A percentile compares a stretch with the other conserved stretches of the same genome.
Evolutionary conservation across 35 echinoderm and acorn worm genomes (phyloP).

Genomic region (Acanthaster planci): DNA sequence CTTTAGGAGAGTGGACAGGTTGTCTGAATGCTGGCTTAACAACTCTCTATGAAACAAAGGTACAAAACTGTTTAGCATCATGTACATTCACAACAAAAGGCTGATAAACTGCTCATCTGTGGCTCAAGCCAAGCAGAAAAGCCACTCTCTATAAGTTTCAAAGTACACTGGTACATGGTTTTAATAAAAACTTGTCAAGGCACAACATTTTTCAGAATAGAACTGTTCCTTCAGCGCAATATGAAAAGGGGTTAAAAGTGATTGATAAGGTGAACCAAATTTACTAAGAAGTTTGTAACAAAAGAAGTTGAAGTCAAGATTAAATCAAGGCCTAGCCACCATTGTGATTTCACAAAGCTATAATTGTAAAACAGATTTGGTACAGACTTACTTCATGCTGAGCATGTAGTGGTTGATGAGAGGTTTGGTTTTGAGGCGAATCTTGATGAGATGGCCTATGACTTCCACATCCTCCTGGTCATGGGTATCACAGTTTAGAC

Average conservation of each 20-base stretch:
- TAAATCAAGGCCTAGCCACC: background rate
- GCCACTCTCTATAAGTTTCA: too few species aligned
- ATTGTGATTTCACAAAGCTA: background rate
- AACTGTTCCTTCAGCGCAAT: too few species aligned
- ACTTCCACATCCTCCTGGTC: conserved; percentile 85
- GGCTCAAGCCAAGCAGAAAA: too few species aligned
- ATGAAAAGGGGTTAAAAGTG: too few species aligned
- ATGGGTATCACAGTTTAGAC: conserved; percentile 83
- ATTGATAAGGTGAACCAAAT: background rate
- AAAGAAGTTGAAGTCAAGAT: background rate
- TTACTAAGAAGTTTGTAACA: background rate
- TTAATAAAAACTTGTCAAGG: too few species aligned
- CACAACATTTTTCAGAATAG: too few species aligned
- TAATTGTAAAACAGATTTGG: background rate
- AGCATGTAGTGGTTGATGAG: conserved; percentile 93
- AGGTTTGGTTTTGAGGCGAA: conserved; percentile 92
- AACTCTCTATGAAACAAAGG: conserved; percentile 65
- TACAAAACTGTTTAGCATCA: background rate
- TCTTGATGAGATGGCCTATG: conserved; percentile 90
- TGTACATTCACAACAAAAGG: background rate
- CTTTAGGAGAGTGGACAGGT: conserved; percentile 73
- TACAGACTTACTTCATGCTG: conserved; percentile 68
- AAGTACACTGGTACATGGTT: too few species aligned
- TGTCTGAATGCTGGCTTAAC: conserved; percentile 72
- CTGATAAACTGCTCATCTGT: too few species aligned